Evolutionary conservation across 2,888 invertebrate genomes (phyloP).

Genomic region (Protodeltote pygarga): DNA sequence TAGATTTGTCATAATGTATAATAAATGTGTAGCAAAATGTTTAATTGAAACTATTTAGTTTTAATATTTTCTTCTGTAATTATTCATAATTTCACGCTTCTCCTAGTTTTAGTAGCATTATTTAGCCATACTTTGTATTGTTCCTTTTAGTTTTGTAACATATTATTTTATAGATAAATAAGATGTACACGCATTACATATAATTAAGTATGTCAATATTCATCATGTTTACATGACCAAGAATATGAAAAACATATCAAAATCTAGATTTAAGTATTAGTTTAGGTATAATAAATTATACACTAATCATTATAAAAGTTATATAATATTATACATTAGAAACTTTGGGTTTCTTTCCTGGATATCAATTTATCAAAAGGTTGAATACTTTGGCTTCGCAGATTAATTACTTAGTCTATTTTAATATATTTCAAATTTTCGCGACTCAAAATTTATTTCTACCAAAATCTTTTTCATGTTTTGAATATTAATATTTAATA

Average conservation of each 20-base stretch:
- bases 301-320: no score
- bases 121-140: neutral
- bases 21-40: slow-evolving; percentile 10
- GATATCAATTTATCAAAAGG: no score
- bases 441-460: no score
- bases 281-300: slow-evolving; percentile 4
- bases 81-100: no score
- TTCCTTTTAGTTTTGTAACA: neutral
- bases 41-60: neutral
- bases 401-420: no score
- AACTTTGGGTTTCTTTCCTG: no score
- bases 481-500: no score
- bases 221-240: slow-evolving; percentile 77
- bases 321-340: slow-evolving; percentile 20
- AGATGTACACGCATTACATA: slow-evolving; percentile 71
- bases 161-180: slow-evolving; percentile 1
- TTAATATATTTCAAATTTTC: no score
- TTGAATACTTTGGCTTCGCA: no score
- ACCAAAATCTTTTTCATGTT: no score
- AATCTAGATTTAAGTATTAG: slow-evolving; percentile 45
- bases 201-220: slow-evolving; percentile 64
- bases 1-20: slow-evolving; percentile 63
- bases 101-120: no score
- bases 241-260: slow-evolving; percentile 86
- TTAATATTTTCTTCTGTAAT: neutral